phyloP scores from a whole-genome alignment of 2,113 vertebrate species.

The Chitala chitala region DNA sequence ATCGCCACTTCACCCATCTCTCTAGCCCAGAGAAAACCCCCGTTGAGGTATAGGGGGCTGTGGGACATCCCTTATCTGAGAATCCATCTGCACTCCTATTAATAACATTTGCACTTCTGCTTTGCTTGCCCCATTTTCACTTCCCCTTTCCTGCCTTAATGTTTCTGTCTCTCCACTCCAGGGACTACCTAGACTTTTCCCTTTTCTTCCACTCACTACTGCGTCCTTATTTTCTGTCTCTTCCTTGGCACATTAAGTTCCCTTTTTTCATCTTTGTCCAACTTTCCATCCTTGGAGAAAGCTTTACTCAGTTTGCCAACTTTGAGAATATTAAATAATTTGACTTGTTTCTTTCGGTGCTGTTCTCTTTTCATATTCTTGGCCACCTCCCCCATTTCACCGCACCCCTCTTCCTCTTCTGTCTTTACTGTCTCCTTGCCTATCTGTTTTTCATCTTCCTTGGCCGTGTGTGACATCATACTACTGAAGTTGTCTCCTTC shows the following conservation, averaged over 20 bases:
- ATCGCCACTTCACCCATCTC: too few species aligned
- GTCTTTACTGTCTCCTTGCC: neutral
- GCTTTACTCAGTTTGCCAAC: neutral
- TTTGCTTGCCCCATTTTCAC: neutral
- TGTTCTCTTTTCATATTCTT: neutral
- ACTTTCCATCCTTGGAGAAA: neutral
- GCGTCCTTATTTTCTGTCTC: neutral
- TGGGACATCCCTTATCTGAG: neutral
- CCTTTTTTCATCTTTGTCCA: neutral
- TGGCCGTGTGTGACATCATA: too few species aligned
- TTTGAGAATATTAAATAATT: constrained; percentile 2
- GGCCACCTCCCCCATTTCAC: neutral
- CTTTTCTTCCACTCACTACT: neutral
- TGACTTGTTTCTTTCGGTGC: neutral
- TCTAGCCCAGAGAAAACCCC: too few species aligned
- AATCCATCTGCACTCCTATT: neutral
- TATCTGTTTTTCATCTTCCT: too few species aligned
- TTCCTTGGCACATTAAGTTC: neutral
- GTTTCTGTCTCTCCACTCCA: neutral
- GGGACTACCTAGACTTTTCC: neutral
- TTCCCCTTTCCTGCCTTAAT: neutral
- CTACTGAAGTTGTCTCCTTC: too few species aligned
- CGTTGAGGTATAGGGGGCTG: too few species aligned
- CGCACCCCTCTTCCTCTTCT: neutral
- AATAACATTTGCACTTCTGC: too few species aligned